Percentiles rank a stretch among this genome's conserved stretches.
These are phyloP conservation scores for Geotrupes spiniger DNA, from an alignment of 2,888 invertebrate species.

Conservation along the genomic window DNA sequence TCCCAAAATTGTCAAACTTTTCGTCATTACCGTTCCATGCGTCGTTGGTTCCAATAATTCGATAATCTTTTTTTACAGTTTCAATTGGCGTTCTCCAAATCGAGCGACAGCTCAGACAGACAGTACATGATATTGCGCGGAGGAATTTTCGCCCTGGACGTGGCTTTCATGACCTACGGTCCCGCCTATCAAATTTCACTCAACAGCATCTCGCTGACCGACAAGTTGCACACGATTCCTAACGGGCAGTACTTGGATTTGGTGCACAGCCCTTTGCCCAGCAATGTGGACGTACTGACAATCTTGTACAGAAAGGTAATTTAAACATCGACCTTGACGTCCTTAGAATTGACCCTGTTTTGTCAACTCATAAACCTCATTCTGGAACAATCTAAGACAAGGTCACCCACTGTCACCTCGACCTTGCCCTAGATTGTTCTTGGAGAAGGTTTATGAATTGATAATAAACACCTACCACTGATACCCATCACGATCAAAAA, in stretches of 20 bases:
- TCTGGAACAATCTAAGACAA: too few species aligned
- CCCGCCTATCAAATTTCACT: constrained; percentile 72
- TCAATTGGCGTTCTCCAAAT: constrained; percentile 64
- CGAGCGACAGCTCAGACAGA: constrained; percentile 63
- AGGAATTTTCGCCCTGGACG: constrained; percentile 67
- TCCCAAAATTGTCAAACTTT: too few species aligned
- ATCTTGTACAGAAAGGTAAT: constrained; percentile 73
- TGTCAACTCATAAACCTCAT: too few species aligned
- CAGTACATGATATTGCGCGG: constrained; percentile 73
- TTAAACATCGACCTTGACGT: background rate
- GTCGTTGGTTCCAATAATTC: too few species aligned
- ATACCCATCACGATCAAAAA: background rate
- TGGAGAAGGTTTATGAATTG: too few species aligned
- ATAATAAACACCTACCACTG: too few species aligned
- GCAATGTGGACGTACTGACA: constrained; percentile 63
- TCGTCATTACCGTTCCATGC: too few species aligned
- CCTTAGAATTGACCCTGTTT: too few species aligned
- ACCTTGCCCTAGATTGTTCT: too few species aligned
- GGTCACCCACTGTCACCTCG: too few species aligned
- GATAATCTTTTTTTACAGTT: constrained; percentile 53
- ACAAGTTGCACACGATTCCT: constrained; percentile 71
- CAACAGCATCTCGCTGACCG: constrained; percentile 64
- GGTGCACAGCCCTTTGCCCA: constrained; percentile 59
- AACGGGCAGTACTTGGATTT: constrained; percentile 77
- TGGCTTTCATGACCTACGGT: constrained; percentile 75